Base-by-base conservation (phyloP, 2,113 vertebrate genomes). In the Colius striatus region DNA sequence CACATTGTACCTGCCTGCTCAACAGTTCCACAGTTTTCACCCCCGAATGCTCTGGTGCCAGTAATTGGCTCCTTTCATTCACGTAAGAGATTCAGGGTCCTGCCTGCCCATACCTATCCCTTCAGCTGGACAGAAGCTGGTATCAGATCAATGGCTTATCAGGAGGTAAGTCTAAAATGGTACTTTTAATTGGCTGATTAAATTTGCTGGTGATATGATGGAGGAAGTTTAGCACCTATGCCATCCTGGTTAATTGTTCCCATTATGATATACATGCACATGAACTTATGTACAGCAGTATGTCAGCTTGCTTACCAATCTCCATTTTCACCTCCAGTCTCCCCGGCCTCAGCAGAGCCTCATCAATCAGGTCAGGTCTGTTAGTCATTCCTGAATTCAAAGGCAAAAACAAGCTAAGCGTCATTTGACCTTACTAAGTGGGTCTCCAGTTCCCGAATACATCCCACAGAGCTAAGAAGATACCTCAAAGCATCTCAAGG, bases 321-420 rank as follows among this genome's bases (percentile, higher is more conserved):
- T 99, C 99, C 99, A 99, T 99, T 93, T 99, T 99, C 94, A 99
- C 99, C 97, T 99, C 99, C 97, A 99, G 90, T 73, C 99, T 98
- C 66, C 99, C 99, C 0, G 99, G 99, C 96, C 99, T 98, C 97
- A 99, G 94, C 89, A 99, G 97, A 92, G 99, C 99, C 67, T 99
- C 99, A 36, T 99, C 99, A 65, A 99, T 99, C 97, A 99, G 98
- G 98, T 99, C 99, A 26, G 99, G 99, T 94, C 99, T 98, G 97
- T 99, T 99, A 94, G 99, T 99, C 99, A 99, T 99, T 79, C 99
- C 99, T 99, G 92, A 96, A 85, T 19, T 77, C 51, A 95, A 89
- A 79, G 88, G 85, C 58, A 67, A 94, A 94, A 95, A 26, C 57
- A 90, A 63, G 84, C 18, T 13, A n/a, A n/a, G 53, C 34, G 16